phyloP scores from a whole-genome alignment of 2,888 invertebrate genomes.

The Philereme vetulata region DNA sequence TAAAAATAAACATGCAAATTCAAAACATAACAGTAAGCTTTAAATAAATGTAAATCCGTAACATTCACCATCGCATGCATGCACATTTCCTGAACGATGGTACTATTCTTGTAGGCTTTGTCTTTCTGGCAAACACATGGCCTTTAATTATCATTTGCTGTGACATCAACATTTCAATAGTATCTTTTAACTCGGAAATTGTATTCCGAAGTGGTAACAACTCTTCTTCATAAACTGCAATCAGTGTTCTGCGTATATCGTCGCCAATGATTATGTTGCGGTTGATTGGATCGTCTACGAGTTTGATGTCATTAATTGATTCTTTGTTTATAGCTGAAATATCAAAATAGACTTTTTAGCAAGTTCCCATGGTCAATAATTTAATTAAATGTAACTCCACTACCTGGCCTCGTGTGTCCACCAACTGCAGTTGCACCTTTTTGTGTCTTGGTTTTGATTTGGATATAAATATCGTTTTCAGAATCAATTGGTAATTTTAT shows the following conservation, averaged over 20 bases:
- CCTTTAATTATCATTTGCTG: slow-evolving; percentile 53
- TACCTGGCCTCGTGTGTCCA: slow-evolving; percentile 6
- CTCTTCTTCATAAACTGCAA: slow-evolving; percentile 57
- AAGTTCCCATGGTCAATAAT: neutral
- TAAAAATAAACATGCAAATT: no score
- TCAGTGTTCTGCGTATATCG: slow-evolving; percentile 36
- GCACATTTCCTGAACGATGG: slow-evolving; percentile 47
- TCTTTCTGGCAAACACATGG: slow-evolving; percentile 16
- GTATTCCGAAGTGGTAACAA: slow-evolving; percentile 62
- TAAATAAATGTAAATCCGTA: no score
- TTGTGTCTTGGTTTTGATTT: slow-evolving; percentile 41
- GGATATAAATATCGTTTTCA: slow-evolving; percentile 51
- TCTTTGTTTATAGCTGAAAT: slow-evolving; percentile 14
- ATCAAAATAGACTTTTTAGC: neutral
- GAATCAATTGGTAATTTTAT: slow-evolving; percentile 57
- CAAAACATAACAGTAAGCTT: no score
- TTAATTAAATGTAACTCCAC: neutral
- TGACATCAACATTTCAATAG: slow-evolving; percentile 52
- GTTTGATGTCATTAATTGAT: neutral
- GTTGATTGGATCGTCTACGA: slow-evolving; percentile 15
- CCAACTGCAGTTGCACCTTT: neutral
- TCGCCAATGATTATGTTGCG: slow-evolving; percentile 21
- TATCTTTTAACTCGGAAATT: slow-evolving; percentile 57
- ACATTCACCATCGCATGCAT: slow-evolving; percentile 43
- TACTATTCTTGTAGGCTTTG: slow-evolving; percentile 8